Evolutionary conservation across 2,888 invertebrate species (phyloP).

Genomic region (Hofmannophila pseudospretella): DNA sequence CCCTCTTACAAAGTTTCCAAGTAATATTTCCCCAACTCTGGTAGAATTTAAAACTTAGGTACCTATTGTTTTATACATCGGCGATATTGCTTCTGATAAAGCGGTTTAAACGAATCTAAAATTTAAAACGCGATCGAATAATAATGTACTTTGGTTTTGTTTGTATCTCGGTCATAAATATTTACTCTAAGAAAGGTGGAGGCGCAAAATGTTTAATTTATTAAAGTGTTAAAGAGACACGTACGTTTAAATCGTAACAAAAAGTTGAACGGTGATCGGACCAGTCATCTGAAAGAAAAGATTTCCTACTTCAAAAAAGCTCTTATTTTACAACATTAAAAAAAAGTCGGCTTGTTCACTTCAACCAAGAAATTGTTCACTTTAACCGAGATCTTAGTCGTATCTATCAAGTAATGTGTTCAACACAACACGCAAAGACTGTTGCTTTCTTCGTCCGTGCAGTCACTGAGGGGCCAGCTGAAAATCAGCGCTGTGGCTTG

Average conservation of each 20-base stretch:
- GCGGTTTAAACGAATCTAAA: conserved; percentile 72
- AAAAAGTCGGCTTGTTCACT: too few relatives aligned
- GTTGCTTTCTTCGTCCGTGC: too few relatives aligned
- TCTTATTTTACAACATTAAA: too few relatives aligned
- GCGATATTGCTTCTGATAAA: conserved; percentile 75
- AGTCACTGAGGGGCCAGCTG: too few relatives aligned
- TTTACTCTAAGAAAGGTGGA: conserved; percentile 49
- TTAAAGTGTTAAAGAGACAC: conserved; percentile 13
- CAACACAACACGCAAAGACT: too few relatives aligned
- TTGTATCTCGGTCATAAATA: conserved; percentile 64
- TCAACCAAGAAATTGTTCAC: too few relatives aligned
- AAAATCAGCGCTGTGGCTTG: too few relatives aligned
- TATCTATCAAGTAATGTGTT: too few relatives aligned
- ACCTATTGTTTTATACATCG: conserved; percentile 73
- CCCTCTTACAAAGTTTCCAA: conserved; percentile 50
- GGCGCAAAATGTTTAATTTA: conserved; percentile 40
- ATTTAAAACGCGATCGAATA: conserved; percentile 72
- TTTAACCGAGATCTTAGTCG: too few relatives aligned
- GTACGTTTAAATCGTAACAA: conserved; percentile 3
- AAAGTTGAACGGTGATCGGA: neutral
- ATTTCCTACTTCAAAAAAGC: too few relatives aligned
- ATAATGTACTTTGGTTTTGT: conserved; percentile 66
- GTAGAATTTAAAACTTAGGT: conserved; percentile 64
- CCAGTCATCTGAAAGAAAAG: too few relatives aligned
- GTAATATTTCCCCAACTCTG: conserved; percentile 50